These are phyloP conservation scores for Orthosia cruda DNA, from an alignment of 2,888 invertebrate genomes.

Conservation along the genomic window DNA sequence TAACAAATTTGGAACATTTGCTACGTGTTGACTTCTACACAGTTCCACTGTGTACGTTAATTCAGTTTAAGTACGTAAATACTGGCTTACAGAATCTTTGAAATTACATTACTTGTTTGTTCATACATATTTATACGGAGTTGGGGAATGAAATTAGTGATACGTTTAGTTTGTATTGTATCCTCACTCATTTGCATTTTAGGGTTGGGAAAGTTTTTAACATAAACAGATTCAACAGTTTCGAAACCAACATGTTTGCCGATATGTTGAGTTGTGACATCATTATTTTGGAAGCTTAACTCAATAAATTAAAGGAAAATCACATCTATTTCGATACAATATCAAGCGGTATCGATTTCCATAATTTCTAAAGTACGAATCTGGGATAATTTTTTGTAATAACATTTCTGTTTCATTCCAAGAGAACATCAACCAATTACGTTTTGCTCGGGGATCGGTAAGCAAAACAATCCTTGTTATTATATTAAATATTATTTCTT, in stretches of 20 bases:
- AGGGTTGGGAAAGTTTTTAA: slow-evolving; percentile 43
- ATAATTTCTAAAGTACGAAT: slow-evolving; percentile 57
- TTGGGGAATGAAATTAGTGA: slow-evolving; percentile 60
- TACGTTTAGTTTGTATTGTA: slow-evolving; percentile 52
- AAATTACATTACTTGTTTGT: slow-evolving; percentile 65
- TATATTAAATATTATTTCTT: slow-evolving; percentile 66
- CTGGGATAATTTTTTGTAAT: slow-evolving; percentile 57
- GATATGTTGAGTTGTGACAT: slow-evolving; percentile 2
- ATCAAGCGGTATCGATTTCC: slow-evolving; percentile 27
- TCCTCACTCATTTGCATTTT: slow-evolving; percentile 52
- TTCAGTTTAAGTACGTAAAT: slow-evolving; percentile 65
- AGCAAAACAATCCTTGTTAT: slow-evolving; percentile 66
- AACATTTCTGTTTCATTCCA: slow-evolving; percentile 57
- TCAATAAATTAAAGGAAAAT: slow-evolving; percentile 24
- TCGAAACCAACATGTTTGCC: neutral
- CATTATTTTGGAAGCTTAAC: neutral
- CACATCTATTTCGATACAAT: slow-evolving; percentile 21
- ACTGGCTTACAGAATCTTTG: slow-evolving; percentile 65
- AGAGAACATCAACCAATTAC: slow-evolving; percentile 62
- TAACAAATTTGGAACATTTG: slow-evolving; percentile 48
- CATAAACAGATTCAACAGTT: neutral
- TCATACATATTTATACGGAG: slow-evolving; percentile 61
- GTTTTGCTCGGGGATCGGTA: slow-evolving; percentile 53
- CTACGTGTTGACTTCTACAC: slow-evolving; percentile 63
- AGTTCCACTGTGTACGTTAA: slow-evolving; percentile 56